Evolutionary conservation across 1,140 invertebrate genomes (phyloP), one percentile per base, ranked within the genome.

Genomic region (Heliconius congener): DNA sequence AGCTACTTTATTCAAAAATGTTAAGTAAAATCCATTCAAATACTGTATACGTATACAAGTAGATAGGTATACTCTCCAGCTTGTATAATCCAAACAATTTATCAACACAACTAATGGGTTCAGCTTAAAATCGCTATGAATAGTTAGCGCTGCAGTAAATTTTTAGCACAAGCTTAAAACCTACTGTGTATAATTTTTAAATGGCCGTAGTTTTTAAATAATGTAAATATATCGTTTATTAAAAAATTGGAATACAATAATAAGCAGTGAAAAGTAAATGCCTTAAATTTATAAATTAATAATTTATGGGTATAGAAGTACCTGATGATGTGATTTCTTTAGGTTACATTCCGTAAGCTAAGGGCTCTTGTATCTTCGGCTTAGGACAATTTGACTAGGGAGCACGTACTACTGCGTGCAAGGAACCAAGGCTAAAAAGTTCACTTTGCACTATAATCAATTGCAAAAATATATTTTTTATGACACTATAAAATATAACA

Each of bases 41-140:
- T 76, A 71, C 27, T 27, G 42, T 52, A 71, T 37, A 46, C 13
- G 5, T 34, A 34, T 4, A 4, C 30, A 30, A 2, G 1, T 1
- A 30, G 4, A 0, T 46, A 46, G 42, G 42, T 46, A 52, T 27
- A 76, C 42, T n/a, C 39, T 57, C 75, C 66, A 52, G 66, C 42
- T 76, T 66, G 75, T 60, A 76, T 76, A 76, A 76, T 76, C 75
- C 75, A 71, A 76, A 76, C 75, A 76, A 76, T 76, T 76, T 76
- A 76, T 76, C 60, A 76, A 60, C 42, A 39, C 66, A 76, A 76
- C 71, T 76, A 70, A 76, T 76, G 60, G 74, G 37, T 50, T 16
- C 57, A 42, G 42, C 60, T 76, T 76, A 76, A 76, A 76, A 76
- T 76, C 6, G 75, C 75, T 76, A 71, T 71, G 75, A 76, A 70